Percentiles rank a stretch among this genome's conserved stretches.
Conservation (phyloP, 2,113 vertebrate species). For the Mustelus asterias region DNA sequence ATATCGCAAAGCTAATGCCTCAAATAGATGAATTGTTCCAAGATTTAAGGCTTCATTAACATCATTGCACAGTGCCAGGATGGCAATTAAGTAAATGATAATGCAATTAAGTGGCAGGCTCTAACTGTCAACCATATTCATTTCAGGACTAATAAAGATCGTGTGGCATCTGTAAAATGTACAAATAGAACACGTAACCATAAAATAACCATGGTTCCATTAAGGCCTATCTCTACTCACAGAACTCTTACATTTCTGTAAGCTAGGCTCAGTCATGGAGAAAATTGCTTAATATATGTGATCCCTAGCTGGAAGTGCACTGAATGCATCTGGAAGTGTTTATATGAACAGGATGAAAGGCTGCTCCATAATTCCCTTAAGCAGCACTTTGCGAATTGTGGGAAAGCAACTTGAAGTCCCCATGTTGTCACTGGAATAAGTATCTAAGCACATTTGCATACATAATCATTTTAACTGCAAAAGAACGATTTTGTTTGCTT, state of each 20-base stretch:
- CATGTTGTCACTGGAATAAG: background rate
- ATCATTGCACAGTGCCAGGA: conserved; percentile 4
- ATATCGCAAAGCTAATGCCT: background rate
- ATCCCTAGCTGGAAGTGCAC: background rate
- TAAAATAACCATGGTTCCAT: background rate
- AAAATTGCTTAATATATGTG: background rate
- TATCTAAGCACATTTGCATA: background rate
- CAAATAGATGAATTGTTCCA: background rate
- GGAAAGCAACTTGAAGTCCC: background rate
- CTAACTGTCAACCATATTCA: conserved; percentile 9
- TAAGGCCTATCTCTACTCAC: background rate
- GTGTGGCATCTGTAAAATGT: background rate
- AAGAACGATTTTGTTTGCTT: background rate
- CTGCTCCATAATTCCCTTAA: background rate
- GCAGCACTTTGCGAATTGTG: background rate
- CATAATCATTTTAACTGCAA: background rate
- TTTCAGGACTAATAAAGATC: conserved; percentile 9
- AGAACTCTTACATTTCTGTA: background rate
- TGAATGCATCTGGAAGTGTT: background rate
- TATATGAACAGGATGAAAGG: background rate
- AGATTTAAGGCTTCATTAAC: background rate
- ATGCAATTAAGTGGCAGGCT: background rate
- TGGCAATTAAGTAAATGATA: conserved; percentile 20
- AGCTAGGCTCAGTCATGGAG: background rate
- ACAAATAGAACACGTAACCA: background rate